Evolutionary conservation across 2,113 vertebrate species (phyloP).

Genomic region (Coreoperca whiteheadi): DNA sequence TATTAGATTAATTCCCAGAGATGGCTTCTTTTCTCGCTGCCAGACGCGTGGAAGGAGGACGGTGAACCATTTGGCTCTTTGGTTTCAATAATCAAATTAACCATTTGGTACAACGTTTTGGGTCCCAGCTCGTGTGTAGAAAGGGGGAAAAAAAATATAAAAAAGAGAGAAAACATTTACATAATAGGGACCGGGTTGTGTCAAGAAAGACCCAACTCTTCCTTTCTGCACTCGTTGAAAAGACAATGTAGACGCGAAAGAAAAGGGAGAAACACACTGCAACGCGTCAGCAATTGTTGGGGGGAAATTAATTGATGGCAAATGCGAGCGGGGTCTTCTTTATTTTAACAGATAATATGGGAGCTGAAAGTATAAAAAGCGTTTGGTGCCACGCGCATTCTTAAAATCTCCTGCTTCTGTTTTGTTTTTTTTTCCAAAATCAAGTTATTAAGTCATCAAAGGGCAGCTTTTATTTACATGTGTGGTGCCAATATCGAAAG

Average conservation of each 20-base stretch:
- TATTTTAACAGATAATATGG: conserved; percentile 14
- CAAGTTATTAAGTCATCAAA: background rate
- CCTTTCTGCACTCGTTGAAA: conserved; percentile 70
- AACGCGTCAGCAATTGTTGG: conserved; percentile 67
- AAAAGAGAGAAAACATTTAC: conserved; percentile 90
- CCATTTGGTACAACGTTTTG: conserved; percentile 96
- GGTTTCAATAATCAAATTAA: conserved; percentile 98
- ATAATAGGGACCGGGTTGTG: conserved; percentile 83
- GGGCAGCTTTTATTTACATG: background rate
- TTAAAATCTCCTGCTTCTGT: background rate
- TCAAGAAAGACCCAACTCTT: conserved; percentile 84
- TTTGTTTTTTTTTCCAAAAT: background rate
- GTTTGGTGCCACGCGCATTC: too few species aligned
- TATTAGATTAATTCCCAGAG: conserved; percentile 98
- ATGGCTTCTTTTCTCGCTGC: conserved; percentile 89
- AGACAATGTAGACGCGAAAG: conserved; percentile 74
- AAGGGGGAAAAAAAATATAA: conserved; percentile 89
- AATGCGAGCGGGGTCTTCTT: conserved; percentile 27
- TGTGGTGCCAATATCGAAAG: background rate
- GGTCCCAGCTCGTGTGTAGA: conserved; percentile 93
- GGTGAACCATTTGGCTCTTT: conserved; percentile 96
- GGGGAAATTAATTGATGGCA: conserved; percentile 71
- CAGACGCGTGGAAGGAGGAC: conserved; percentile 99
- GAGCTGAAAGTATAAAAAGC: too few species aligned
- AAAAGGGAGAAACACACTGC: conserved; percentile 65